A percentile compares a stretch with the other conserved stretches of the same genome.
Conservation (phyloP, 2,888 invertebrate genomes). For the Heliconius hortense region DNA sequence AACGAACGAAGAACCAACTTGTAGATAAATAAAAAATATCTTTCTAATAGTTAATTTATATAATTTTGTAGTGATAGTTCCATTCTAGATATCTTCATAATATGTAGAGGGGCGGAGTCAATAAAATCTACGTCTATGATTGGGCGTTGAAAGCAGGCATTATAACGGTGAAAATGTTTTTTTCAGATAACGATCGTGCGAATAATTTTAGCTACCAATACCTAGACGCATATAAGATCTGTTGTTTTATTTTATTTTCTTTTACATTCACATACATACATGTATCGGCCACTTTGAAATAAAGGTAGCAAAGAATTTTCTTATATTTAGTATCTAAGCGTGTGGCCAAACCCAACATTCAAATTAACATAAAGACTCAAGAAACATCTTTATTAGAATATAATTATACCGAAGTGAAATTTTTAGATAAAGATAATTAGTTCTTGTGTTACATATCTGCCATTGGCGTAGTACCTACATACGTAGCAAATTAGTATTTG, state of each 20-base stretch:
- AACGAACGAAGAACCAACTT: neutral
- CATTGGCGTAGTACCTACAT: neutral
- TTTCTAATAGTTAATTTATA: neutral
- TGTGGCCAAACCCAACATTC: no score
- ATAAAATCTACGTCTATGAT: conserved; percentile 39
- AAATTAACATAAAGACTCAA: neutral
- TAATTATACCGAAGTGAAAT: neutral
- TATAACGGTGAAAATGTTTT: conserved; percentile 41
- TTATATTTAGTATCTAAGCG: neutral
- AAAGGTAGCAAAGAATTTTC: neutral
- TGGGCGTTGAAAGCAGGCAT: conserved; percentile 41
- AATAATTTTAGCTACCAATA: conserved; percentile 40
- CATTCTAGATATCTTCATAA: conserved; percentile 27
- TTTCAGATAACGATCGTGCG: conserved; percentile 27
- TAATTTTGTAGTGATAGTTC: conserved; percentile 23
- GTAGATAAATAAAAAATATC: neutral
- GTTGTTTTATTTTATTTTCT: neutral
- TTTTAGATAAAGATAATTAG: neutral
- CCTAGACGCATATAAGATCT: neutral
- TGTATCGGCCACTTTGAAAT: neutral
- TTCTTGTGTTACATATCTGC: neutral
- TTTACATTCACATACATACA: neutral
- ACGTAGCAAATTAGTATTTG: neutral
- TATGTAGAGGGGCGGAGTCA: conserved; percentile 54
- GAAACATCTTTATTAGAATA: neutral